Evolutionary conservation across 2,888 invertebrate species (phyloP).

Genomic region (Habroteleia sp.): DNA sequence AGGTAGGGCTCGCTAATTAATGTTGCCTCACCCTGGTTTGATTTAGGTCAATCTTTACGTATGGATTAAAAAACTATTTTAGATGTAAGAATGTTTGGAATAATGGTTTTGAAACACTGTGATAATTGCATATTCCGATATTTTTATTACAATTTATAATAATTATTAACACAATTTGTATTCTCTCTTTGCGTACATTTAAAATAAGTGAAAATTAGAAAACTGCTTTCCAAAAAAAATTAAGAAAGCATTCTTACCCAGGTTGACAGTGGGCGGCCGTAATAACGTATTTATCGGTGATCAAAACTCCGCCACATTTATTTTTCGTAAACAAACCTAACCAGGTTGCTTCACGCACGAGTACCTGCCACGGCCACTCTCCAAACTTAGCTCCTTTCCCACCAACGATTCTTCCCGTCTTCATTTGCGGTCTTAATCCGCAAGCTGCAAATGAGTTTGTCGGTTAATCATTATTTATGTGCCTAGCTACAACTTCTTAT

Average conservation of each 20-base stretch:
- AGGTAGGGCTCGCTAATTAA: conserved; percentile 52
- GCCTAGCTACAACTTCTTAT: no score
- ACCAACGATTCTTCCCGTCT: conserved; percentile 92
- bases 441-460: conserved; percentile 85
- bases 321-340: conserved; percentile 96
- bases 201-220: no score
- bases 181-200: no score
- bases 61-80: conserved; percentile 11
- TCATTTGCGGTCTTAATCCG: conserved; percentile 91
- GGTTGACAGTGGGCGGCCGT: conserved; percentile 98
- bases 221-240: no score
- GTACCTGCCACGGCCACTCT: conserved; percentile 96
- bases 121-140: background rate
- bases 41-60: conserved; percentile 34
- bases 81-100: no score
- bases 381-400: conserved; percentile 93
- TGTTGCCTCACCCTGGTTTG: conserved; percentile 43
- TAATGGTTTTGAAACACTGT: no score
- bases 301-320: conserved; percentile 97
- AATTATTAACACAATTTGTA: no score
- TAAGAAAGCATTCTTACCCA: conserved; percentile 83
- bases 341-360: conserved; percentile 96
- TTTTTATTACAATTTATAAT: no score
- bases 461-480: no score
- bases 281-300: conserved; percentile 91